Conservation (phyloP, 2,113 vertebrate genomes). For the Muntiacus reevesi region DNA sequence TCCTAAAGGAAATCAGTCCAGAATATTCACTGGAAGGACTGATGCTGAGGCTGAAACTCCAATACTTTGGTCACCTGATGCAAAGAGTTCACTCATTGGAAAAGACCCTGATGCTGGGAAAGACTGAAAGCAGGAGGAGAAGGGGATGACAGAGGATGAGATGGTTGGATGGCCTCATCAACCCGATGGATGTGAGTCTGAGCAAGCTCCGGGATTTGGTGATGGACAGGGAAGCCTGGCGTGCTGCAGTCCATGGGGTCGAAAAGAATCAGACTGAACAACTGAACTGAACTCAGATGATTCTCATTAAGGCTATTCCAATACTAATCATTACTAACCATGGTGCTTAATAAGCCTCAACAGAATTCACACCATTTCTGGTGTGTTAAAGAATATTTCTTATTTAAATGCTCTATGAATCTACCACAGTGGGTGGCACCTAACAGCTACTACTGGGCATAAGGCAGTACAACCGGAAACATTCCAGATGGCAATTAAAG, state of each 20-base stretch:
- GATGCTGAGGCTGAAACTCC: neutral
- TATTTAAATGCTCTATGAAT: neutral
- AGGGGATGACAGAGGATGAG: neutral
- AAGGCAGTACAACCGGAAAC: neutral
- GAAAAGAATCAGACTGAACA: neutral
- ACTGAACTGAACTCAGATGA: neutral
- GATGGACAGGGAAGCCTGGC: neutral
- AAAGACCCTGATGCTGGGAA: neutral
- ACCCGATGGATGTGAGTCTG: neutral
- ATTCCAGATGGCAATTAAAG: neutral
- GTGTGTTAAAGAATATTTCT: neutral
- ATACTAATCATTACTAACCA: neutral
- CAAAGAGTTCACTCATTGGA: neutral
- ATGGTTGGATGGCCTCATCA: neutral
- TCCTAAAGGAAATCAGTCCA: neutral
- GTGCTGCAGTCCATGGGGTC: neutral
- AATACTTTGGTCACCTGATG: neutral
- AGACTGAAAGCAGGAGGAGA: neutral
- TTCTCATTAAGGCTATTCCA: neutral
- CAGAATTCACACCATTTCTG: neutral
- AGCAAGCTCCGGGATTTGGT: neutral
- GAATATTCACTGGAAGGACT: neutral
- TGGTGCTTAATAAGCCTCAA: neutral
- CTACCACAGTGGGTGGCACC: neutral
- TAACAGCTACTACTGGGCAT: neutral